Evolutionary conservation across 2,888 invertebrate genomes (phyloP), one percentile per base, ranked within the genome.

Genomic region (Odontomyia ornata): DNA sequence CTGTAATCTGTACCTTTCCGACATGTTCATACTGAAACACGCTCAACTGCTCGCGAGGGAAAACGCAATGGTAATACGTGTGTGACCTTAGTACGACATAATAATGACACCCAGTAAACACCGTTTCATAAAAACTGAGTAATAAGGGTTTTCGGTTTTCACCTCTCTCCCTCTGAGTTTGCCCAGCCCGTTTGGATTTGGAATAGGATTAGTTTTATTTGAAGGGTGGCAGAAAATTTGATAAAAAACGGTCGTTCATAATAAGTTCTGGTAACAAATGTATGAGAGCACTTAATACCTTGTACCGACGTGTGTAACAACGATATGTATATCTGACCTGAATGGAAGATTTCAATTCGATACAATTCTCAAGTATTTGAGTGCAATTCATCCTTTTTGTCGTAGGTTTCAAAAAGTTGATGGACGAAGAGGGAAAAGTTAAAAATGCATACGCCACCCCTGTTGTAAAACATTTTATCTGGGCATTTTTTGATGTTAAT

Each of bases 361-460:
- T 76, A 69, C 77, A 79, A 76, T 75, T 80, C 78, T 79, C 80
- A 80, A 80, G 80, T 80, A 79, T 79, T 80, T 79, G 78, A 80
- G 80, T 80, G 79, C 79, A 30, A 60, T 73, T 30, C 21, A 57
- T 57, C 73, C 30, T 30, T 57, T 72, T 23, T 56, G 47, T 43
- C 25, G 30, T 23, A 52, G 11, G 30, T 72, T 72, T 27, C 25
- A 23, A 28, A 56, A 18, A 1, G 7, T 13, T n/a, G 23, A 57
- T 21, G 43, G 43, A 60, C 23, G 13, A 27, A 9, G 11, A 21
- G 28, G 36, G 23, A 57, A 60, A 73, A 73, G 73, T 60, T 73
- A 72, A 72, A 56, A 56, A 18, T 52, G 21, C 60, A 13, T 15
- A n/a, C 52, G 18, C 52, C 52, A 21, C 57, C 60, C 73, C 60